Evolutionary conservation across 2,888 invertebrate genomes (phyloP).

Genomic region (Limnephilus marmoratus): DNA sequence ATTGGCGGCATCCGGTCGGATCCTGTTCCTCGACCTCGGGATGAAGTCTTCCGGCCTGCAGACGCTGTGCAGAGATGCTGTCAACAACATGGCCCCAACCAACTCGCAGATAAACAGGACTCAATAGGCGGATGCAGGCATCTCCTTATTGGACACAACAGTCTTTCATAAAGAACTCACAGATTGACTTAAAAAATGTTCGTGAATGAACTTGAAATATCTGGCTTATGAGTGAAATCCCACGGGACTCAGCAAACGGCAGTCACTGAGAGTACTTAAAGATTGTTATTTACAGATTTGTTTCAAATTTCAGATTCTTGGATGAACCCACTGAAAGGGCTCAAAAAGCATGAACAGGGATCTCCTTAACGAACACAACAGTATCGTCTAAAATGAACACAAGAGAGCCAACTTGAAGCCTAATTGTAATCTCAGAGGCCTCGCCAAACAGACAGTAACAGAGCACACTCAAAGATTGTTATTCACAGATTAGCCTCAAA

Average conservation of each 20-base stretch:
- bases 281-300: not conserved
- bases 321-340: not conserved
- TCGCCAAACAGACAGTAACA: too few species aligned
- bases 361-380: not conserved
- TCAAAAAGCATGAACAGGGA: not conserved
- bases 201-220: too few species aligned
- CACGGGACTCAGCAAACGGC: not conserved
- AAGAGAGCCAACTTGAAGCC: not conserved
- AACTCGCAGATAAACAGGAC: not conserved
- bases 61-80: slow-evolving; percentile 67
- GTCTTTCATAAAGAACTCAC: not conserved
- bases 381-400: not conserved
- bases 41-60: slow-evolving; percentile 69
- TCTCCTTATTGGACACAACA: not conserved
- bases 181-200: too few species aligned
- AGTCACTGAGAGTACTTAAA: not conserved
- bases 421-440: not conserved
- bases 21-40: slow-evolving; percentile 32
- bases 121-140: not conserved
- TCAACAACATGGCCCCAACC: not conserved
- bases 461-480: not conserved
- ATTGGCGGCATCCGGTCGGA: not conserved
- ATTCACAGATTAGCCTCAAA: not conserved
- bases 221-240: too few species aligned
- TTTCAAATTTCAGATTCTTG: not conserved